phyloP scores from a whole-genome alignment of 2,797 vertebrate genomes.

The Zalophus californianus region DNA sequence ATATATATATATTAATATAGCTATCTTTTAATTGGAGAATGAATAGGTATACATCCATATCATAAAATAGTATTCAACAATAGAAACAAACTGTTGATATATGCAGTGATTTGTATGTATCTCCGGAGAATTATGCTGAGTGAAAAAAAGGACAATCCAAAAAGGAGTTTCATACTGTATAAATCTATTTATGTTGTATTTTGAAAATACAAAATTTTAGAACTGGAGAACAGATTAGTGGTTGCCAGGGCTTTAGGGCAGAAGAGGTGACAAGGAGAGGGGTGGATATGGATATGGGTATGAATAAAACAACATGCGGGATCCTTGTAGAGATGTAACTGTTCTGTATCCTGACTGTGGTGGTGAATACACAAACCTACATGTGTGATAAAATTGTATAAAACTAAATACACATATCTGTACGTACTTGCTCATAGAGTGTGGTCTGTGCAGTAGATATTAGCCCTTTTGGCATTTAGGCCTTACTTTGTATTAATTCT shows the following conservation, averaged over 20 bases:
- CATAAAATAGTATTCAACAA: background rate
- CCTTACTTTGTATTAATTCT: background rate
- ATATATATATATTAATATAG: background rate
- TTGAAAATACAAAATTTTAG: background rate
- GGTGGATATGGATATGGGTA: background rate
- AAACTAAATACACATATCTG: background rate
- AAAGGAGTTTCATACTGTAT: background rate
- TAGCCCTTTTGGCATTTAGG: background rate
- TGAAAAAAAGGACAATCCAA: background rate
- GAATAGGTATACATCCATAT: background rate
- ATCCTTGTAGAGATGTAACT: background rate
- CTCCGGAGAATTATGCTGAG: background rate
- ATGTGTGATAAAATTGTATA: background rate
- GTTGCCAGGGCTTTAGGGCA: background rate
- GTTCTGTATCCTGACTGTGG: background rate
- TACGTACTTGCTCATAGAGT: background rate
- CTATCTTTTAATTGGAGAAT: background rate
- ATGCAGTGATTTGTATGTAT: background rate
- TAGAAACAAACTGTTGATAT: background rate
- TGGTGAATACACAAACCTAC: background rate
- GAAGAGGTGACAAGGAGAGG: background rate
- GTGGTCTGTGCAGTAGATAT: background rate
- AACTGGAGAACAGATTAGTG: background rate
- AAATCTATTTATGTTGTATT: background rate
- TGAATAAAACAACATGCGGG: background rate